phyloP scores from a whole-genome alignment of 2,888 invertebrate genomes.

The Drosophila prolongata region DNA sequence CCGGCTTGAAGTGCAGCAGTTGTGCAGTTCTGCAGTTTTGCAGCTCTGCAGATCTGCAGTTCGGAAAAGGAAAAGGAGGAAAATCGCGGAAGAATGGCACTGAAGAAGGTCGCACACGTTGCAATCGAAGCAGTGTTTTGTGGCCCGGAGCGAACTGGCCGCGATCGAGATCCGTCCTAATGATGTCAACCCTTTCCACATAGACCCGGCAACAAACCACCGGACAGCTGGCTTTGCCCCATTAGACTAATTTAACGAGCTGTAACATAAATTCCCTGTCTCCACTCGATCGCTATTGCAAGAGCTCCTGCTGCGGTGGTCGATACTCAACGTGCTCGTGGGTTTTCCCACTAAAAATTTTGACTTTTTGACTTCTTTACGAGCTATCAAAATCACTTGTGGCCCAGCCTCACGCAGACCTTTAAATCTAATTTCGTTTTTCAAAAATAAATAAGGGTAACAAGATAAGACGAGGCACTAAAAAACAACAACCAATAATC shows the following conservation, averaged over 20 bases:
- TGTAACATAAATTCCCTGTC: conserved; percentile 74
- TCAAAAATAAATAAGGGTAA: conserved; percentile 67
- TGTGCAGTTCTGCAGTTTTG: conserved; percentile 4
- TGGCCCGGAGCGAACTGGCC: conserved; percentile 6
- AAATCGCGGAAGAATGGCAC: conserved; percentile 15
- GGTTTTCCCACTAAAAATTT: conserved; percentile 50
- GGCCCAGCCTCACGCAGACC: conserved; percentile 70
- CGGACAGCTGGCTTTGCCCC: conserved; percentile 55
- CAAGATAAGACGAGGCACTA: conserved; percentile 65
- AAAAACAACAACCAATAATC: conserved; percentile 51
- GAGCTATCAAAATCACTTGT: conserved; percentile 80
- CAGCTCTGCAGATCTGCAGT: background rate
- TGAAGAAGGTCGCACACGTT: conserved; percentile 47
- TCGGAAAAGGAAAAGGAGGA: conserved; percentile 1
- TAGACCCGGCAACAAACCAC: conserved; percentile 29
- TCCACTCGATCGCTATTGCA: conserved; percentile 30
- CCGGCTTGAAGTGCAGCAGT: conserved; percentile 44
- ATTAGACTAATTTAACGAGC: conserved; percentile 80
- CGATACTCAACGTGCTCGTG: conserved; percentile 45
- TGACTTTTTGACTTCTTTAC: conserved; percentile 73
- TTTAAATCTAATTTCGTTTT: conserved; percentile 82
- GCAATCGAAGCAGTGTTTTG: conserved; percentile 11
- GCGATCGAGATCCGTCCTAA: conserved; percentile 49
- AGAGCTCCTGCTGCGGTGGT: conserved; percentile 67
- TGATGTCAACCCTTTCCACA: conserved; percentile 64